Percentiles rank a stretch among this genome's conserved stretches.
These are phyloP conservation scores for Yponomeuta cagnagella DNA, from an alignment of 2,888 invertebrate genomes.

Conservation along the genomic window DNA sequence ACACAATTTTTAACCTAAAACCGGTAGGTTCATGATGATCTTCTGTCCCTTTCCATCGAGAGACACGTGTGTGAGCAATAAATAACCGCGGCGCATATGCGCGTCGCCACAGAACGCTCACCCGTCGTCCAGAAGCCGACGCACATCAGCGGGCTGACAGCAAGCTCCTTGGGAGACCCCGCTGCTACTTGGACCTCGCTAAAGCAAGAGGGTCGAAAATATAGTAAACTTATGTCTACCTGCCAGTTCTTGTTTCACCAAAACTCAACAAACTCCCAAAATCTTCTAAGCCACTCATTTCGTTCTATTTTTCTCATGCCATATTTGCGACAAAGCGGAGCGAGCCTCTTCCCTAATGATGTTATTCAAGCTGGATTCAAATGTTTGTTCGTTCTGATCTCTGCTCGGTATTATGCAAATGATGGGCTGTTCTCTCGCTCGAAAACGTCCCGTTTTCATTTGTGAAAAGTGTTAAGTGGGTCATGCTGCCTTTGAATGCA, in stretches of 20 bases:
- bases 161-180: no score
- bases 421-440: constrained; percentile 30
- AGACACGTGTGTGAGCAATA: neutral
- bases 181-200: no score
- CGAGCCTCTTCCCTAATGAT: constrained; percentile 54
- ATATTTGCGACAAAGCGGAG: constrained; percentile 31
- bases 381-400: constrained; percentile 54
- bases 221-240: no score
- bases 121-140: neutral
- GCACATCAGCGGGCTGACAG: neutral
- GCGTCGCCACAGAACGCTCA: neutral
- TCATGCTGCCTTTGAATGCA: neutral
- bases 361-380: constrained; percentile 63
- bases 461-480: neutral
- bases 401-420: constrained; percentile 57
- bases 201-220: no score
- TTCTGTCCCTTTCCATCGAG: neutral
- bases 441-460: neutral
- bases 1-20: no score
- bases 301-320: neutral
- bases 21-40: neutral
- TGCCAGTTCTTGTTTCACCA: no score
- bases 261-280: no score
- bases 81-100: neutral
- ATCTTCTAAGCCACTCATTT: neutral